Base-by-base conservation (phyloP, 2,888 invertebrate species). In the Pteria penguin region DNA sequence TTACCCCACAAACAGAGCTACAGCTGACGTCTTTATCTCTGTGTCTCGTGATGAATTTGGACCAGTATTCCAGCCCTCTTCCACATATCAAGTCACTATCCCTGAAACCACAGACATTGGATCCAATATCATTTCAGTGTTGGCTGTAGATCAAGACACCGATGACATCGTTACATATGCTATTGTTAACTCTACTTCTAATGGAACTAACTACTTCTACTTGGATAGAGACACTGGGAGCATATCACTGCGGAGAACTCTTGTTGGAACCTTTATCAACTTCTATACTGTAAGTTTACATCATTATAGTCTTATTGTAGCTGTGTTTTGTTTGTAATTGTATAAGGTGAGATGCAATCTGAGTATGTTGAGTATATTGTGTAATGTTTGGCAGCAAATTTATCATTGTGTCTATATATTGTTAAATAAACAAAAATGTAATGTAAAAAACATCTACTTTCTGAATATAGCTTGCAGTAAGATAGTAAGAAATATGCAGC, bases 1-100 rank as follows among this genome's bases (percentile, higher is more conserved):
- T 4, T 86, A 86, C 55, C 89, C 89, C n/a, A 73, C 33, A 18
- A 82, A 87, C 65, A 78, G 76, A 26, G 87, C 84, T 55, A 85
- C 86, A 4, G 78, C 88, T 14, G 78, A 85, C 31, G 86, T 90
- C 11, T 70, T 78, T 5, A 86, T 91, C 33, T 68, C 76, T 5
- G 87, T 91, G n/a, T 63, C 69, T 0, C 79, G 90, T 14, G 90
- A 91, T 73, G 83, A 84, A 58, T 80, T 83, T 68, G 82, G 84
- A 14, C 90, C 90, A 8, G 76, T 84, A 5, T 90, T 90, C 81
- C 62, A 57, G 11, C 80, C 81, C 1, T 82, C 85, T 0, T 83
- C 84, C 0, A 80, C 81, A 0, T 87, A 87, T 65, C 74, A 78
- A 62, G 52, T 60, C 5, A 83, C 82, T n/a, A 83, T 87, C 24